These are phyloP conservation scores for Ochropleura plecta DNA, from an alignment of 2,888 invertebrate species.

Conservation along the genomic window DNA sequence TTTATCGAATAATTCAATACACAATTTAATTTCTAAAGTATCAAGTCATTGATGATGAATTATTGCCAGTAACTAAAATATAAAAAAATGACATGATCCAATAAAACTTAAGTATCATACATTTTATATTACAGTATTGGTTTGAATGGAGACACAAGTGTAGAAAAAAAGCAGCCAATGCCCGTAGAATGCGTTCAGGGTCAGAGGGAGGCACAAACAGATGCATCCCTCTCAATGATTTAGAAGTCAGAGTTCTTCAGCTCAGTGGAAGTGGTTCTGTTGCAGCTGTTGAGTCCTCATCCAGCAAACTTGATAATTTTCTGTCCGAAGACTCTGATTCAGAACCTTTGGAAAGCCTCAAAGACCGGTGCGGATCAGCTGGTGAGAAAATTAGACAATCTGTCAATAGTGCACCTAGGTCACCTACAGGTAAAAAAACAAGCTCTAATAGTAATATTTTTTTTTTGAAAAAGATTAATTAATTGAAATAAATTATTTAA, in stretches of 20 bases:
- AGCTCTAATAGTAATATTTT: neutral
- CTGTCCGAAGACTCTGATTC: constrained; percentile 80
- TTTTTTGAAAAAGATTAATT: neutral
- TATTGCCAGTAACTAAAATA: neutral
- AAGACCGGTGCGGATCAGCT: constrained; percentile 61
- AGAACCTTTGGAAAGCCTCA: constrained; percentile 76
- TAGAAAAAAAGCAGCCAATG: constrained; percentile 83
- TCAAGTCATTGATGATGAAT: neutral
- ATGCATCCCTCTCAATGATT: constrained; percentile 81
- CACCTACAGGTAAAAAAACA: constrained; percentile 48
- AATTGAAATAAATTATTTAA: neutral
- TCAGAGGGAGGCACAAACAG: constrained; percentile 74
- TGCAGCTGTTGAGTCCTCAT: constrained; percentile 65
- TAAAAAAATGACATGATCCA: neutral
- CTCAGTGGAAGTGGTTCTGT: constrained; percentile 77
- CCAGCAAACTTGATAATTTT: constrained; percentile 76
- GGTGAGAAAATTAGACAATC: constrained; percentile 55
- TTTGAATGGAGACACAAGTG: constrained; percentile 87
- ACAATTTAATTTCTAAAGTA: neutral
- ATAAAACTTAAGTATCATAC: neutral
- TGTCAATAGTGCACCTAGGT: constrained; percentile 45
- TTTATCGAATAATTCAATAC: neutral
- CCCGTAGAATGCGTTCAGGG: constrained; percentile 73
- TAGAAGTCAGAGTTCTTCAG: constrained; percentile 83
- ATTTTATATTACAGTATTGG: constrained; percentile 79